Percentiles rank a stretch among this genome's conserved stretches.
These are phyloP conservation scores for Onychostoma macrolepis DNA, from an alignment of 2,113 vertebrate genomes.

Conservation along the genomic window DNA sequence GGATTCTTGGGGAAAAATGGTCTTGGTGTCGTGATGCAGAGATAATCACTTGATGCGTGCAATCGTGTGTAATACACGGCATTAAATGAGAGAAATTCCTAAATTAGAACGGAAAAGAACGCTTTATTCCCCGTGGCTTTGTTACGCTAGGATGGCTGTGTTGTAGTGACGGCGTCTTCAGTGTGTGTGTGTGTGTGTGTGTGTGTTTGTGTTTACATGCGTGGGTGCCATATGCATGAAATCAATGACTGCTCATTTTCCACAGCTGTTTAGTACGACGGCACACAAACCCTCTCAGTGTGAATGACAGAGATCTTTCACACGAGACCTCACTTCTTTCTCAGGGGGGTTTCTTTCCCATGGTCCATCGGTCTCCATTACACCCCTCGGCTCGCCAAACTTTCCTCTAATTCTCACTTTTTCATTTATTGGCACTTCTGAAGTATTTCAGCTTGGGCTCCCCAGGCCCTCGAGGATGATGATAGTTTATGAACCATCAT, in stretches of 20 bases:
- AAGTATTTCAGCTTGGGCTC: not conserved
- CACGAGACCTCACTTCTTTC: conserved; percentile 4
- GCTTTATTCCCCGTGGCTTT: conserved; percentile 23
- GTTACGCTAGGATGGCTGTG: conserved; percentile 17
- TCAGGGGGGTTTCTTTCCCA: not conserved
- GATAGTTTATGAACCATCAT: conserved; percentile 45
- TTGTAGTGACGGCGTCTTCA: not conserved
- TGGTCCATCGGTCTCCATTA: conserved; percentile 14
- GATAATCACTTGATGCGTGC: conserved; percentile 22
- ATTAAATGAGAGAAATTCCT: not conserved
- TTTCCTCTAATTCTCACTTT: not conserved
- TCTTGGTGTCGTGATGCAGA: conserved; percentile 16
- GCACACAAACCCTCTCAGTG: conserved; percentile 16
- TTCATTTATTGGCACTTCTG: conserved; percentile 16
- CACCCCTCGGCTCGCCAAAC: conserved; percentile 13
- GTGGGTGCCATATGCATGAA: conserved; percentile 33
- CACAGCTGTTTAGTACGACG: conserved; percentile 24
- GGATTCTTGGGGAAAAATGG: not conserved
- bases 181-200: conserved; percentile 5
- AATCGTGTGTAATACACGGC: conserved; percentile 17
- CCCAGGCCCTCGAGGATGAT: conserved; percentile 24
- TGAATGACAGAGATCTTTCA: conserved; percentile 2
- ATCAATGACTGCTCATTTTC: conserved; percentile 27
- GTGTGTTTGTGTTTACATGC: not conserved
- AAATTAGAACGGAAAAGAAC: conserved; percentile 31